phyloP scores from a whole-genome alignment of 2,888 invertebrate species.

The Scelioninae gen. 1 region DNA sequence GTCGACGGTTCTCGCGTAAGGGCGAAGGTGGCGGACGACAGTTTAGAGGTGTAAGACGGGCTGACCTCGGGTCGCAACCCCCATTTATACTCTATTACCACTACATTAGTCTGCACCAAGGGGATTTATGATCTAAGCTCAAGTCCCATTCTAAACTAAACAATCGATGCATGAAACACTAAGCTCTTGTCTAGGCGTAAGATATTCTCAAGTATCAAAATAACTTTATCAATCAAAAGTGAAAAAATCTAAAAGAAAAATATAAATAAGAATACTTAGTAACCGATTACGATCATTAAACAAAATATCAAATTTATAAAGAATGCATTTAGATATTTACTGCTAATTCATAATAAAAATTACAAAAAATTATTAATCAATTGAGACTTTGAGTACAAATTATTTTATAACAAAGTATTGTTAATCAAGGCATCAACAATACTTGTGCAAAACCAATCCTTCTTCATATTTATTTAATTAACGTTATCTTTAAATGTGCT shows the following conservation, averaged over 20 bases:
- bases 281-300: too few species aligned
- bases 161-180: conserved; percentile 75
- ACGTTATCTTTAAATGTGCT: conserved; percentile 81
- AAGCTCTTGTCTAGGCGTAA: conserved; percentile 55
- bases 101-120: conserved; percentile 83
- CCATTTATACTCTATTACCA: conserved; percentile 85
- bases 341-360: too few species aligned
- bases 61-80: conserved; percentile 83
- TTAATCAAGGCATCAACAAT: conserved; percentile 13
- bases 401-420: conserved; percentile 40
- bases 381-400: too few species aligned
- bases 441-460: conserved; percentile 67
- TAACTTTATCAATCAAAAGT: conserved; percentile 13
- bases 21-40: conserved; percentile 82
- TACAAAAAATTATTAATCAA: too few species aligned
- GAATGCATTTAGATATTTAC: too few species aligned
- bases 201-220: conserved; percentile 47
- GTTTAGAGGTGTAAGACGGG: conserved; percentile 83
- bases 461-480: conserved; percentile 82
- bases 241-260: conserved; percentile 3
- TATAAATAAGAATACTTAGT: conserved; percentile 5
- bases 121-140: conserved; percentile 82
- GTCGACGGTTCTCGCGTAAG: conserved; percentile 79
- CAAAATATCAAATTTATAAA: too few species aligned
- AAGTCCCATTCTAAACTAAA: conserved; percentile 79